These are phyloP conservation scores for Tokudaia tokunoshimensis DNA, from an alignment of 2,797 vertebrate species.

Conservation along the genomic window DNA sequence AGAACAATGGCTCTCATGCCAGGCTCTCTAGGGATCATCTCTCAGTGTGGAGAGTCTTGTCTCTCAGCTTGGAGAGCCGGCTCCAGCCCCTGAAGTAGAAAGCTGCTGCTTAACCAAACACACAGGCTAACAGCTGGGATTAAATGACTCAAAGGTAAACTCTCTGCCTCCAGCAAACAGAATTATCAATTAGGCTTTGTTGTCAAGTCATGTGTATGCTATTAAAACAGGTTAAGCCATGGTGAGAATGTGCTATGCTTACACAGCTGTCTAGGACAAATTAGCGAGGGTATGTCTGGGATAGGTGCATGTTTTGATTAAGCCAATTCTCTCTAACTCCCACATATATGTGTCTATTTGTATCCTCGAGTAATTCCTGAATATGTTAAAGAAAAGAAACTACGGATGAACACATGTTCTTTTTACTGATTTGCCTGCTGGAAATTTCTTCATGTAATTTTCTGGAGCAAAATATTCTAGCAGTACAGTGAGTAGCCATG, in stretches of 20 bases:
- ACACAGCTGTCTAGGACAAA: conserved; percentile 29
- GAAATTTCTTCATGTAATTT: background rate
- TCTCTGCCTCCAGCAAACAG: background rate
- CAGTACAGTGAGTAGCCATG: background rate
- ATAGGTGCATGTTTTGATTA: background rate
- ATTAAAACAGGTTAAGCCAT: background rate
- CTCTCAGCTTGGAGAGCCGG: too few species aligned
- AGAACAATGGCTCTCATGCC: background rate
- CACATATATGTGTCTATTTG: background rate
- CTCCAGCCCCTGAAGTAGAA: background rate
- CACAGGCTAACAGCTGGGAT: background rate
- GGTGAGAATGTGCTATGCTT: background rate
- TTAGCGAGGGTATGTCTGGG: background rate
- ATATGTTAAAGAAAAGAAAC: background rate
- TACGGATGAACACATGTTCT: background rate
- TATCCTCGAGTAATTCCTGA: background rate
- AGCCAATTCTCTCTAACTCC: background rate
- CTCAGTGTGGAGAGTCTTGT: background rate
- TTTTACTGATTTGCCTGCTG: background rate
- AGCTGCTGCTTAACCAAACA: background rate
- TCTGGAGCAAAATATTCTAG: background rate
- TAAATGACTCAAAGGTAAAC: conserved; percentile 4
- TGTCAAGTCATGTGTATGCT: background rate
- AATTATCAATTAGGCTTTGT: background rate
- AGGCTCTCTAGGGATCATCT: background rate